A percentile compares a stretch with the other conserved stretches of the same genome.
These are phyloP conservation scores for Spea multiplicata DNA, from an alignment of 2,113 vertebrate genomes.

Conservation along the genomic window DNA sequence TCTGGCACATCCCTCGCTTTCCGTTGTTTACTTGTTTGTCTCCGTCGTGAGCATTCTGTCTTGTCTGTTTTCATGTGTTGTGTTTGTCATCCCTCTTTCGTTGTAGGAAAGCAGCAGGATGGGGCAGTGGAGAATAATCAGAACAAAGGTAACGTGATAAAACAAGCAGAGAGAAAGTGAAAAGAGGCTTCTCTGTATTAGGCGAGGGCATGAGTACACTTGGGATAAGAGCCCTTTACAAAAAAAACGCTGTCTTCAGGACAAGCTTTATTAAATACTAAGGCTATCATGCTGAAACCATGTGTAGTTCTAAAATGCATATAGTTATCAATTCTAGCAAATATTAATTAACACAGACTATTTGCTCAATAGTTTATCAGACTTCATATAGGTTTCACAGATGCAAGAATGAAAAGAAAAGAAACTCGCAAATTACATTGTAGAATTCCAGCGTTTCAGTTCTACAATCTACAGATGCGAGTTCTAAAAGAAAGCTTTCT, in stretches of 20 bases:
- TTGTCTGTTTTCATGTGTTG: constrained; percentile 58
- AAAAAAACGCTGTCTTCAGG: background rate
- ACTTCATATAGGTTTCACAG: too few species aligned
- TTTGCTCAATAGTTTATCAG: too few species aligned
- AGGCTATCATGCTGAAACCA: too few species aligned
- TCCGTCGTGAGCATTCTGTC: constrained; percentile 8
- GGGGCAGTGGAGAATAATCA: constrained; percentile 86
- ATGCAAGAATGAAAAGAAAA: too few species aligned
- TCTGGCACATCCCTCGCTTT: constrained; percentile 1
- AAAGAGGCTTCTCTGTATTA: background rate
- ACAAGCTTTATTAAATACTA: too few species aligned
- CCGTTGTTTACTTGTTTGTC: constrained; percentile 23
- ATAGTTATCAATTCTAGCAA: too few species aligned
- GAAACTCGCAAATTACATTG: too few species aligned
- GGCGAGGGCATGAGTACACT: background rate
- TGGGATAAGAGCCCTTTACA: background rate
- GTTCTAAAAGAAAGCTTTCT: too few species aligned
- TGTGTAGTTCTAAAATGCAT: too few species aligned
- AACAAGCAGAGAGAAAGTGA: background rate
- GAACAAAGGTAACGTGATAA: constrained; percentile 80
- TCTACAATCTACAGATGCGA: too few species aligned
- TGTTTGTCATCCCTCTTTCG: constrained; percentile 58
- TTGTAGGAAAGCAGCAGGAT: constrained; percentile 86
- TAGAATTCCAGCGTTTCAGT: too few species aligned
- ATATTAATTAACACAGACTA: too few species aligned